phyloP scores from a whole-genome alignment of 53 echinoderm and acorn worm genomes.

The Holothuria scabra region DNA sequence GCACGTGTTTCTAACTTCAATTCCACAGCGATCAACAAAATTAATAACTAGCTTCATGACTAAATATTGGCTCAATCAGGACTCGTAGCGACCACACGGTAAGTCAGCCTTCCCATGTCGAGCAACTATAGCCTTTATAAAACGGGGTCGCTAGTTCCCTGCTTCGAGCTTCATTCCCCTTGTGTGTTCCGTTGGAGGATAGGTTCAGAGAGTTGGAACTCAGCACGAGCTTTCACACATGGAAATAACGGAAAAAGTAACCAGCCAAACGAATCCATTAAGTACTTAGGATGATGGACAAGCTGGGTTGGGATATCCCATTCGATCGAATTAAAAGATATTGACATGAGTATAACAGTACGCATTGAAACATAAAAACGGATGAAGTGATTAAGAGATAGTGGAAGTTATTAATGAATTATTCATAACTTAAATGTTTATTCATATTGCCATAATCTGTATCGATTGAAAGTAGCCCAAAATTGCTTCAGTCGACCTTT shows the following conservation, averaged over 20 bases:
- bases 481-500: too few species aligned
- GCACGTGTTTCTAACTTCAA: constrained; percentile 39
- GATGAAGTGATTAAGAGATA: constrained; percentile 18
- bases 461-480: too few species aligned
- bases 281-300: constrained; percentile 16
- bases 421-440: constrained; percentile 25
- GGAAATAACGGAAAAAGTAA: not conserved
- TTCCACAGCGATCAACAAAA: constrained; percentile 31
- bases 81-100: constrained; percentile 16
- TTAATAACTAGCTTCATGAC: constrained; percentile 36
- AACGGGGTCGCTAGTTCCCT: constrained; percentile 15
- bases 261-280: constrained; percentile 1
- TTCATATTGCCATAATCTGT: not conserved
- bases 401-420: constrained; percentile 37
- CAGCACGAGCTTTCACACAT: not conserved
- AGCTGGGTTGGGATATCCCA: constrained; percentile 3
- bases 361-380: not conserved
- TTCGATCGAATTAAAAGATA: not conserved
- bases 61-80: constrained; percentile 36
- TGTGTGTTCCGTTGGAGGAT: not conserved
- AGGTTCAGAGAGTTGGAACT: not conserved
- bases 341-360: not conserved
- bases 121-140: constrained; percentile 3
- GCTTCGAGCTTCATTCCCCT: constrained; percentile 1
- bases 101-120: constrained; percentile 21